Conservation (phyloP, 1,140 invertebrate genomes). For the Pararge aegeria region DNA sequence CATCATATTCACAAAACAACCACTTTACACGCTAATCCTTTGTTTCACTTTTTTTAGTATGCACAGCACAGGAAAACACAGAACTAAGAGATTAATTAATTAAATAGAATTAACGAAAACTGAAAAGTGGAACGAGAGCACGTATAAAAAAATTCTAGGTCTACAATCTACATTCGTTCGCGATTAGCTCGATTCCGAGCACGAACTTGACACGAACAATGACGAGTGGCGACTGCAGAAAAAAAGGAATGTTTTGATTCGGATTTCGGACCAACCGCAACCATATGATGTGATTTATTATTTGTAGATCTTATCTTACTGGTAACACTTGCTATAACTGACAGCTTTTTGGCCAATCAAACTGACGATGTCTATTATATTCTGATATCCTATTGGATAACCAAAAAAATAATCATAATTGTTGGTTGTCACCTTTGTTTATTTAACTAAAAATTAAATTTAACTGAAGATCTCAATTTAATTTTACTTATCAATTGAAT, state of each 20-base stretch:
- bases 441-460: too few species aligned
- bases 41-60: conserved; percentile 46
- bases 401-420: neutral
- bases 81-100: conserved; percentile 42
- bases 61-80: conserved; percentile 41
- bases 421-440: neutral
- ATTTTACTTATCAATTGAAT: neutral
- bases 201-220: conserved; percentile 26
- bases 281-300: conserved; percentile 20
- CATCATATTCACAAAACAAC: conserved; percentile 75
- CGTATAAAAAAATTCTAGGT: conserved; percentile 57
- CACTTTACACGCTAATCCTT: conserved; percentile 45
- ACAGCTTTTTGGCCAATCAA: conserved; percentile 22
- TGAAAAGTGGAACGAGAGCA: conserved; percentile 78
- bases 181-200: conserved; percentile 43
- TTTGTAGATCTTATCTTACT: conserved; percentile 27
- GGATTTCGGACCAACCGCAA: conserved; percentile 20
- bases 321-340: conserved; percentile 38
- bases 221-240: conserved; percentile 41
- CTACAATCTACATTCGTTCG: conserved; percentile 63
- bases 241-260: conserved; percentile 42
- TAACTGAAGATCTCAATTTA: too few species aligned
- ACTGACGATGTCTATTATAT: neutral
- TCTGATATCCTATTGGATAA: conserved; percentile 15
- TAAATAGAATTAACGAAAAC: conserved; percentile 64